Evolutionary conservation across 2,797 vertebrate species (phyloP), one percentile per base, ranked within the genome.

Genomic region (Sphenodon punctatus): DNA sequence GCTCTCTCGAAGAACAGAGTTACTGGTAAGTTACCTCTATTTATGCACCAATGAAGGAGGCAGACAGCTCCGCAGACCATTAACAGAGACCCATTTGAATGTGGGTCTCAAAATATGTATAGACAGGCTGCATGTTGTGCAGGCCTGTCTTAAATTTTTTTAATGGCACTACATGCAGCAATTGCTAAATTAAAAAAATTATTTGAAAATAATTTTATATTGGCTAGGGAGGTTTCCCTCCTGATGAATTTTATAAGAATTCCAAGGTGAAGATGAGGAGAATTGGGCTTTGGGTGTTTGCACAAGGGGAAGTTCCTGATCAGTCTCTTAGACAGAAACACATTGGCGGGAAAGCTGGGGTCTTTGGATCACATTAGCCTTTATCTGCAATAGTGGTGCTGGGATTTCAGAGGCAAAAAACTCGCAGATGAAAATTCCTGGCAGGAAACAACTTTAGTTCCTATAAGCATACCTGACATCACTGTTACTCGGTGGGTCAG

Each of bases 81-180:
- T n/a, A n/a, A n/a, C n/a, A n/a, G n/a, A n/a, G n/a, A n/a, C n/a
- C n/a, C n/a, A n/a, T n/a, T n/a, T n/a, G n/a, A n/a, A n/a, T n/a
- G n/a, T n/a, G n/a, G n/a, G n/a, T n/a, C n/a, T n/a, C n/a, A n/a
- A n/a, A n/a, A n/a, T n/a, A n/a, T n/a, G n/a, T n/a, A n/a, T n/a
- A n/a, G n/a, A n/a, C n/a, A n/a, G n/a, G n/a, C n/a, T n/a, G n/a
- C n/a, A n/a, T n/a, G n/a, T n/a, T n/a, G n/a, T n/a, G n/a, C n/a
- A n/a, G n/a, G n/a, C n/a, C n/a, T n/a, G n/a, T n/a, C 86, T 79
- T 75, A 39, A n/a, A 82, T 59, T 39, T 82, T 30, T 53, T 68
- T 22, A 15, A 53, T 38, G 56, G 12, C 3, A 22, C 5, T 4
- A 59, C 27, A 74, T 43, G 36, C 46, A 77, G 39, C 5, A 20